These are phyloP conservation scores for Myiagra hebetior DNA, from an alignment of 2,113 vertebrate species.

Conservation along the genomic window DNA sequence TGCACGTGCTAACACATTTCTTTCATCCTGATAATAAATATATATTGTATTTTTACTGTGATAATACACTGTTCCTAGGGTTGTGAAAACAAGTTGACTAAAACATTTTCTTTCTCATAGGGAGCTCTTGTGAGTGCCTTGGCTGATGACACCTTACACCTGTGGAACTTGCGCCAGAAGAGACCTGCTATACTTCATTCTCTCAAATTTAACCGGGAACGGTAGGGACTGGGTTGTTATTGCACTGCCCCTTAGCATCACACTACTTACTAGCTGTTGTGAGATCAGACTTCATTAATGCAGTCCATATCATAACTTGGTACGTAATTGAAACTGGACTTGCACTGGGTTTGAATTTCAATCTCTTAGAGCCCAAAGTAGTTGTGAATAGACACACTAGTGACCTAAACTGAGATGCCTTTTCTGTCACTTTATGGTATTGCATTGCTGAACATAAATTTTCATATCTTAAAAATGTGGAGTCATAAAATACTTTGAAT, in stretches of 20 bases:
- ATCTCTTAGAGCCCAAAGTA: not conserved
- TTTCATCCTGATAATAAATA: not conserved
- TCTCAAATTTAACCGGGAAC: constrained; percentile 97
- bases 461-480: not conserved
- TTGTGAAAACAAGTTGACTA: not conserved
- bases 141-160: constrained; percentile 96
- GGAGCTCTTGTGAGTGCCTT: constrained; percentile 98
- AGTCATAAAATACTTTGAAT: not conserved
- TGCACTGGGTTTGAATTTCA: not conserved
- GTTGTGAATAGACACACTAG: not conserved
- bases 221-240: constrained; percentile 71
- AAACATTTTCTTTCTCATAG: constrained; percentile 63
- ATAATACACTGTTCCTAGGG: not conserved
- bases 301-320: not conserved
- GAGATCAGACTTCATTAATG: not conserved
- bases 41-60: not conserved
- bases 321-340: not conserved
- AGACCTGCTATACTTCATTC: constrained; percentile 97
- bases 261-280: fast-evolving
- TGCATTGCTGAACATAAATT: not conserved
- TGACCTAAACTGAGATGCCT: not conserved
- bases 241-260: not conserved
- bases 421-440: not conserved
- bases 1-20: not conserved
- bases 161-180: constrained; percentile 99